These are phyloP conservation scores for Pyrrhia umbra DNA, from an alignment of 2,888 invertebrate genomes.

Conservation along the genomic window DNA sequence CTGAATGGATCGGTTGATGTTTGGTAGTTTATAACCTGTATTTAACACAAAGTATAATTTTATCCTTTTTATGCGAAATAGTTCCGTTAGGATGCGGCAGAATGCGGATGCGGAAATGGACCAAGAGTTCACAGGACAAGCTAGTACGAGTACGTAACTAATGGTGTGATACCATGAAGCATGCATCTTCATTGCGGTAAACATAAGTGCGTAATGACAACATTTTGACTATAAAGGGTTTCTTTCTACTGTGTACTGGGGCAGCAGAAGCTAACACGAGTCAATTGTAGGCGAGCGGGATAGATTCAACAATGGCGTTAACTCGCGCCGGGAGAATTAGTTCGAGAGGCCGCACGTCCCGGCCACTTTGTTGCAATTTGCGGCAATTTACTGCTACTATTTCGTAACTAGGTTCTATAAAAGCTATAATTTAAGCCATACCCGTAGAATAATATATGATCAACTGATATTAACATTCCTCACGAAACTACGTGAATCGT, in stretches of 20 bases:
- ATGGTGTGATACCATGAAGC: too few relatives aligned
- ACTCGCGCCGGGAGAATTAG: constrained; percentile 78
- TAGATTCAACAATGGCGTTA: constrained; percentile 72
- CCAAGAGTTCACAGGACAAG: too few relatives aligned
- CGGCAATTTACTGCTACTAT: constrained; percentile 72
- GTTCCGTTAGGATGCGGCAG: too few relatives aligned
- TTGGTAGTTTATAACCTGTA: too few relatives aligned
- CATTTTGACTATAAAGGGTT: constrained; percentile 18
- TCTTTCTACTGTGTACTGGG: constrained; percentile 59
- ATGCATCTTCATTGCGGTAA: too few relatives aligned
- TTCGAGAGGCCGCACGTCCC: constrained; percentile 69
- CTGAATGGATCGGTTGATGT: too few relatives aligned
- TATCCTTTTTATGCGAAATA: too few relatives aligned
- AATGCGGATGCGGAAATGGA: too few relatives aligned
- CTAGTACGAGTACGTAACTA: too few relatives aligned
- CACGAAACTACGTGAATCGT: neutral
- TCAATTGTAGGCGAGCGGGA: constrained; percentile 69
- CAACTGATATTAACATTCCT: neutral
- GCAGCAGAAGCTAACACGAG: constrained; percentile 66
- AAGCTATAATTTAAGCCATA: constrained; percentile 30
- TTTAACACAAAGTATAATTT: too few relatives aligned
- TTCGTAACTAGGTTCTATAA: constrained; percentile 59
- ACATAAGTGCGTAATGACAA: constrained; percentile 1
- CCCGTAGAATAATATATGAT: constrained; percentile 8
- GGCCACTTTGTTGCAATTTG: constrained; percentile 82